Conservation (phyloP, 2,888 invertebrate species). For the Nemapogon koenigi region DNA sequence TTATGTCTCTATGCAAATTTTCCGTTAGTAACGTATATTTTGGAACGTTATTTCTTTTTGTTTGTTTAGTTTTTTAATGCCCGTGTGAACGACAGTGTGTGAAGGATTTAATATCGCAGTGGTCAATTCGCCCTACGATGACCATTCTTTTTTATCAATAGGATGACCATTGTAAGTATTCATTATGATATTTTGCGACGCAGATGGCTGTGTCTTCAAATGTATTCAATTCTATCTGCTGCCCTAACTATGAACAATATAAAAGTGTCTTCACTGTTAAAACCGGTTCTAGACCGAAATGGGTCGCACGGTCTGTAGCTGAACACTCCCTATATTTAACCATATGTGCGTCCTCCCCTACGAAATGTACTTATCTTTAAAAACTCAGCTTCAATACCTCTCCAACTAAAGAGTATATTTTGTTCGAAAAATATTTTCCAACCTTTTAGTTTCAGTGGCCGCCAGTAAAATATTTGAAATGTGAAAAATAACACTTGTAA, state of each 20-base stretch:
- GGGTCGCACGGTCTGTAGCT: constrained; percentile 54
- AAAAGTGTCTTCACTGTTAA: constrained; percentile 45
- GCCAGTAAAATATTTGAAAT: no score
- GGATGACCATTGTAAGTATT: constrained; percentile 6
- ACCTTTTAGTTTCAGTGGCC: no score
- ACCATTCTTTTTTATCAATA: constrained; percentile 9
- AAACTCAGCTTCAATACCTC: no score
- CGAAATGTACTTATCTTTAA: no score
- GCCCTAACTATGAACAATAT: constrained; percentile 30
- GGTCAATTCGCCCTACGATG: constrained; percentile 8
- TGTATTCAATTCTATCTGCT: constrained; percentile 7
- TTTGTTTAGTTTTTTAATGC: no score
- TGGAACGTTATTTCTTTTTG: no score
- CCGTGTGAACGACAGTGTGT: constrained; percentile 5
- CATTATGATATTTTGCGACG: constrained; percentile 9
- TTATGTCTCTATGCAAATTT: neutral
- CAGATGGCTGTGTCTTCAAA: constrained; percentile 5
- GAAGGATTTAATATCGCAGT: no score
- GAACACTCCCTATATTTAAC: no score
- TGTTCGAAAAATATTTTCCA: no score
- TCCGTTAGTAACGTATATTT: neutral
- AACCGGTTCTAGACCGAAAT: constrained; percentile 61
- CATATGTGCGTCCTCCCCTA: no score
- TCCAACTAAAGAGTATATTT: no score
- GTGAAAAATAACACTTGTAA: no score